Conservation (phyloP, 2,797 vertebrate species). For the Numenius phaeopus region DNA sequence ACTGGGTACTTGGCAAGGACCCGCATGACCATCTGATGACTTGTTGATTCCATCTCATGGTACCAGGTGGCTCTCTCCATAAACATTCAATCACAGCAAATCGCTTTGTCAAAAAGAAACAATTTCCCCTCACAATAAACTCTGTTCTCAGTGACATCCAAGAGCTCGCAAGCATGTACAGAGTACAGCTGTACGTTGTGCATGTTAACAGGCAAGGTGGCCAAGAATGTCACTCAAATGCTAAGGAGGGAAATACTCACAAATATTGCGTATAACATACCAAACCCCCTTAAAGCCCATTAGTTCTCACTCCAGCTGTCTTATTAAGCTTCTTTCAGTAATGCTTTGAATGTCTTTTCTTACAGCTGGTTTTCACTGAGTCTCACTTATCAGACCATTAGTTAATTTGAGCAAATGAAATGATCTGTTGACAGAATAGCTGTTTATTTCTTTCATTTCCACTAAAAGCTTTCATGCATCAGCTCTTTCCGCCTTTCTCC, state of each 20-base stretch:
- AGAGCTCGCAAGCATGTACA: background rate
- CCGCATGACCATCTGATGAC: background rate
- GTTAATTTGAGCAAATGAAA: conserved; percentile 49
- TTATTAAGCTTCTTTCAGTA: background rate
- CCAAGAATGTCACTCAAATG: background rate
- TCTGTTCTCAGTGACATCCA: background rate
- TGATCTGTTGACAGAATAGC: conserved; percentile 34
- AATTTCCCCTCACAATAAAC: background rate
- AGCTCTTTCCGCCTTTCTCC: background rate
- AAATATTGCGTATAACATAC: background rate
- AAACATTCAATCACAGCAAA: background rate
- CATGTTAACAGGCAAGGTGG: background rate
- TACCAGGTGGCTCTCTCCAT: background rate
- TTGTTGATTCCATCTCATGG: background rate
- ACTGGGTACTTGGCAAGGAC: background rate
- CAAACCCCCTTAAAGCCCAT: background rate
- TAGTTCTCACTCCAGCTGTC: background rate
- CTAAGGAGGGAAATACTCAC: background rate
- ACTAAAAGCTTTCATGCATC: conserved; percentile 20
- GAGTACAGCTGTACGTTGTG: background rate
- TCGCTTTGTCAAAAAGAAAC: background rate
- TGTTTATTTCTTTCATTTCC: conserved; percentile 45
- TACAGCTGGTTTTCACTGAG: conserved; percentile 10
- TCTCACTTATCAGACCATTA: conserved; percentile 26
- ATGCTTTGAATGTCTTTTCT: background rate